phyloP scores from a whole-genome alignment of 2,797 vertebrate genomes.

The Sebastes flavidus region DNA sequence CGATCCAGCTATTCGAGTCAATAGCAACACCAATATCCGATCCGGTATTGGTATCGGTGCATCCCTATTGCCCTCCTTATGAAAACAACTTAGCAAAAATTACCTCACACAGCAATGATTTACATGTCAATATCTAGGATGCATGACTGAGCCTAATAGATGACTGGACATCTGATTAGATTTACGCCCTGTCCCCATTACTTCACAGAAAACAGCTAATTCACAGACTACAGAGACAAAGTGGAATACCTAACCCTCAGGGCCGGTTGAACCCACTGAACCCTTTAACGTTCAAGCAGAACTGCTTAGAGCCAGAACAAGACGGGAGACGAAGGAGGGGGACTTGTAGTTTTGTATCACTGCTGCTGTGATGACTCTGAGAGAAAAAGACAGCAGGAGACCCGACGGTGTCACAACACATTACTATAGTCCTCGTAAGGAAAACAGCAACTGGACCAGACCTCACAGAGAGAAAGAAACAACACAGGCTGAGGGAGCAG shows the following conservation, averaged over 20 bases:
- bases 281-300: conserved; percentile 31
- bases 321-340: not conserved
- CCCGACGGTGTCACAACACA: conserved; percentile 64
- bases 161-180: conserved; percentile 7
- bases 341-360: conserved; percentile 6
- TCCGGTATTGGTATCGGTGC: too few species aligned
- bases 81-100: conserved; percentile 7
- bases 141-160: not conserved
- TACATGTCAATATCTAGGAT: conserved; percentile 17
- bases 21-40: fast-evolving
- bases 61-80: not conserved
- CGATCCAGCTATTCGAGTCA: too few species aligned
- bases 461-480: conserved; percentile 58
- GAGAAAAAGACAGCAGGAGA: conserved; percentile 62
- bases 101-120: conserved; percentile 10
- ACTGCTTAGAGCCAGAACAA: conserved; percentile 10
- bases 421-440: conserved; percentile 48
- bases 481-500: not conserved
- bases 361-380: conserved; percentile 33
- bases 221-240: conserved; percentile 52
- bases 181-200: conserved; percentile 12
- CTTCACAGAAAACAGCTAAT: conserved; percentile 35
- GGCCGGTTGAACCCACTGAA: conserved; percentile 58
- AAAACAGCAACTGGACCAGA: conserved; percentile 62
- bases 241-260: conserved; percentile 3